Evolutionary conservation across 2,113 vertebrate species (phyloP), one percentile per base, ranked within the genome.

Genomic region (Tetrao urogallus): DNA sequence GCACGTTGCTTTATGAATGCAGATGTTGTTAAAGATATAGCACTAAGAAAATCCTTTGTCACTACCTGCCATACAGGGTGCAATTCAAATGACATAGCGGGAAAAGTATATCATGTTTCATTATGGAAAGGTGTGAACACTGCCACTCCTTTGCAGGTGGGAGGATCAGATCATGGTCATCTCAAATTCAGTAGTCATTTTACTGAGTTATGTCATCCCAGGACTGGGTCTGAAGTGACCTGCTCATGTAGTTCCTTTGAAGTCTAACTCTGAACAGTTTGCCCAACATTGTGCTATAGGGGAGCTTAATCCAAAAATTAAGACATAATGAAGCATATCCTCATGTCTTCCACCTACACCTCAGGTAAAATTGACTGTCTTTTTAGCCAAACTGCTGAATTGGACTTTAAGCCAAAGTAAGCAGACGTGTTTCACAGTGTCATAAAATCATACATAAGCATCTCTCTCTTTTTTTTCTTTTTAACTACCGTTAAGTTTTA

Each of bases 321-420:
- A 83, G 69, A 12, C 38, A 15, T 60, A 63, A 57, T 89, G 47
- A 92, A 85, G 69, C 17, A 47, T 69, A 72, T 8, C 13, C 36
- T 72, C 52, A 9, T 19, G 73, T 91, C 81, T 88, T 74, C 27
- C 13, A 83, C 69, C 50, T 56, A 48, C 50, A 89, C 38, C 65
- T 87, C 72, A 67, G 42, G 52, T 89, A 60, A 95, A 88, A 67
- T 66, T 76, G 56, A 66, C 81, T 57, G 10, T 50, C 34, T 61
- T 47, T 30, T 64, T 50, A 45, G 27, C 47, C 45, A n/a, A 65
- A 27, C 20, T 50, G 25, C 45, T 30, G 36, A 48, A 38, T 78
- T 54, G 32, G 63, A 76, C 71, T 91, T 93, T 79, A 85, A 77
- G 64, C 60, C 71, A 47, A 86, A 90, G 4, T 85, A 77, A 91